Evolutionary conservation across 1,140 invertebrate genomes (phyloP), one percentile per base, ranked within the genome.

Genomic region (Musca domestica): DNA sequence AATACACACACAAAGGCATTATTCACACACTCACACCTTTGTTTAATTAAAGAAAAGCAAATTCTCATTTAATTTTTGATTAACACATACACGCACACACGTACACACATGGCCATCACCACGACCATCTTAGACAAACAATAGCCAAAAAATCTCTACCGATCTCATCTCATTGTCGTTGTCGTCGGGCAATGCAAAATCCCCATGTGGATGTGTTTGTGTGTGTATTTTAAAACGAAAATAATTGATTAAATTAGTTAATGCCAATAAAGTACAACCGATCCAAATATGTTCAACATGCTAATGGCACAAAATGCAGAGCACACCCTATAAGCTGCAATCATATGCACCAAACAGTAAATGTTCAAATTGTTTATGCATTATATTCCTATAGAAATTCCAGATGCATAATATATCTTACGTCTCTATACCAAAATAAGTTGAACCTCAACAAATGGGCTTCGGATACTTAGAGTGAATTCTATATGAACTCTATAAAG

Each of bases 201-300:
- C 1, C 10, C 5, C 20, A 22, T 54, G 20, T 9, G 4, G 12
- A 17, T 48, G 34, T 25, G n/a, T 58, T 2, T 22, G 22, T 30
- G 56, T 61, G 7, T 41, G 56, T 61, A 41, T 41, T 41, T 27
- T 27, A 56, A 56, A 56, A 27, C 52, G 23, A 56, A 56, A 56
- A 56, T 56, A 56, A 56, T 56, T 56, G 52, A 56, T 27, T 56
- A 56, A 56, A 56, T 20, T 56, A 27, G 54, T 27, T 61, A 61
- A n/a, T 27, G 27, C 17, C n/a, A 61, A 41, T 61, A 30, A n/a
- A 61, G 27, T 34, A 34, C 34, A 41, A 41, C 34, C 56, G 34
- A 61, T 61, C 56, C 56, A 61, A 34, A 61, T 61, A 61, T 61
- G 56, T 41, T 61, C 56, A 61, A 34, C 52, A 27, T 56, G 23